These are phyloP conservation scores for Pheosia gnoma DNA, from an alignment of 2,888 invertebrate species.

Conservation along the genomic window DNA sequence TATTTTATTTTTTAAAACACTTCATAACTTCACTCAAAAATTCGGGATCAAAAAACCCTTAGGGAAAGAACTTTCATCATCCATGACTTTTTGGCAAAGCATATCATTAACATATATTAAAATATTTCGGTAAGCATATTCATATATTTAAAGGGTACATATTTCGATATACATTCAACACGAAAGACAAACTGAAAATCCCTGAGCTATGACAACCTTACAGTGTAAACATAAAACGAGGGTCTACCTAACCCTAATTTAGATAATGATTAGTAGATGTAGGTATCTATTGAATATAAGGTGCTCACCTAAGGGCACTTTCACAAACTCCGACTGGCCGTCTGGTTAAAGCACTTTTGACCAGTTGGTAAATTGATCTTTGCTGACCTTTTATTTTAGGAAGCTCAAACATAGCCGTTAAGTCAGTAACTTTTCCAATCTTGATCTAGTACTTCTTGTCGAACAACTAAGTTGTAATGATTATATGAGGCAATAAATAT, in stretches of 20 bases:
- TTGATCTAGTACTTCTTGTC: constrained; percentile 15
- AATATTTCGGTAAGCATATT: no score
- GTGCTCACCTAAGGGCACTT: neutral
- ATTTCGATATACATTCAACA: no score
- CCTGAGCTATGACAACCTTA: no score
- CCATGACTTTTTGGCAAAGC: no score
- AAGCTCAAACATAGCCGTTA: constrained; percentile 8
- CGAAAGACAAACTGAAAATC: no score
- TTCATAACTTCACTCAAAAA: no score
- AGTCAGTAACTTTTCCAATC: constrained; percentile 27
- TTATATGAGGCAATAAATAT: neutral
- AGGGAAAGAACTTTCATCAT: no score
- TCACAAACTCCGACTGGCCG: constrained; percentile 16
- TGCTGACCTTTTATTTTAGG: constrained; percentile 27
- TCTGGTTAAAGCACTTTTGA: constrained; percentile 10
- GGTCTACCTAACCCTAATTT: neutral
- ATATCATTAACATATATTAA: no score
- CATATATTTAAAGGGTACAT: no score
- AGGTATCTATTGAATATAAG: constrained; percentile 14
- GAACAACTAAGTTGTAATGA: neutral
- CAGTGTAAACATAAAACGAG: no score
- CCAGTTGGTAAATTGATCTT: constrained; percentile 17
- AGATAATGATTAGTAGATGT: neutral
- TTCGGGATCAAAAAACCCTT: no score
- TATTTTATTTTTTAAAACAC: no score